A percentile compares a stretch with the other conserved stretches of the same genome.
Evolutionary conservation across 2,888 invertebrate genomes (phyloP).

Genomic region (Drosophila stalkeri): DNA sequence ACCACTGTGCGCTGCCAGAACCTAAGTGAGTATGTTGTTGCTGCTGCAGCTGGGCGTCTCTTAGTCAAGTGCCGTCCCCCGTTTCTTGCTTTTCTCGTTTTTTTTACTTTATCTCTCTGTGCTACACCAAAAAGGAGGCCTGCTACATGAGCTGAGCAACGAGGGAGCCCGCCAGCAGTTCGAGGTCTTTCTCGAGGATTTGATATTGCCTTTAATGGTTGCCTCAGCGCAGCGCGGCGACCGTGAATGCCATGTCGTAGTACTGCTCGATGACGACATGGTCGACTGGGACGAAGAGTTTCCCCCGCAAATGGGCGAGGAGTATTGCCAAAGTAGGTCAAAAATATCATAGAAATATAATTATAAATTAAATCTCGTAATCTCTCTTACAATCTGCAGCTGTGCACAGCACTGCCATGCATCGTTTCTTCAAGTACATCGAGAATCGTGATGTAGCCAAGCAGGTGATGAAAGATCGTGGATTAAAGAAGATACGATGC

Average conservation of each 20-base stretch:
- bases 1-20: conserved; percentile 98
- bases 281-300: conserved; percentile 99
- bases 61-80: conserved; percentile 71
- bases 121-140: conserved; percentile 87
- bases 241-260: conserved; percentile 98
- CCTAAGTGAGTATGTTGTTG: conserved; percentile 89
- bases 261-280: conserved; percentile 97
- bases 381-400: conserved; percentile 86
- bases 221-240: conserved; percentile 97
- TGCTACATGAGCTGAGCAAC: conserved; percentile 98
- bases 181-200: conserved; percentile 96
- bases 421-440: conserved; percentile 99
- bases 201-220: conserved; percentile 98
- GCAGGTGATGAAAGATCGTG: conserved; percentile 99
- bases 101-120: conserved; percentile 36
- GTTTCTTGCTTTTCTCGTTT: conserved; percentile 31
- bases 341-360: not conserved
- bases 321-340: conserved; percentile 95
- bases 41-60: conserved; percentile 47
- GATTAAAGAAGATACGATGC: conserved; percentile 98
- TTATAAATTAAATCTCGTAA: not conserved
- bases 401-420: conserved; percentile 97
- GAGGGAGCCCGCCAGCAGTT: conserved; percentile 99
- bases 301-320: conserved; percentile 99
- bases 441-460: conserved; percentile 99